Evolutionary conservation across 2,888 invertebrate species (phyloP).

Genomic region (Drosophila melanocephala): DNA sequence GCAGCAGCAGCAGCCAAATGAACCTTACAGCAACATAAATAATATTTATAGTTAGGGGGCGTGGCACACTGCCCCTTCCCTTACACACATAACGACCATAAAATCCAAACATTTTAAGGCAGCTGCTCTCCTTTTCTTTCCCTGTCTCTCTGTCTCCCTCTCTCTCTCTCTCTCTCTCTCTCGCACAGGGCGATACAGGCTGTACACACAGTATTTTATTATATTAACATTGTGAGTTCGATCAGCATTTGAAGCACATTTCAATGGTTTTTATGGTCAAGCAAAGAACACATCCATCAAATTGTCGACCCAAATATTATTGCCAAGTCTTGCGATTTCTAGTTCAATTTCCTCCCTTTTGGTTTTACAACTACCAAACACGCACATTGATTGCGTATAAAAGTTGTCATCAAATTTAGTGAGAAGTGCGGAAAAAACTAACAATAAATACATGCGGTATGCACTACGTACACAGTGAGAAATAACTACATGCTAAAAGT

Average conservation of each 20-base stretch:
- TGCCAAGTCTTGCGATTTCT: constrained; percentile 70
- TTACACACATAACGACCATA: constrained; percentile 58
- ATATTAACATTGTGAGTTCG: constrained; percentile 44
- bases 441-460: constrained; percentile 9
- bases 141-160: neutral
- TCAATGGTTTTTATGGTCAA: constrained; percentile 74
- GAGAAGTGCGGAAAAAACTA: constrained; percentile 32
- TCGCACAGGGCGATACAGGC: neutral
- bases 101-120: constrained; percentile 70
- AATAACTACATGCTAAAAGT: neutral
- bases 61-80: constrained; percentile 3
- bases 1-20: neutral
- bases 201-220: constrained; percentile 19
- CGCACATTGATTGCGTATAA: constrained; percentile 22
- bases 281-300: constrained; percentile 73
- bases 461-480: neutral
- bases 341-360: constrained; percentile 8
- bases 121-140: constrained; percentile 20
- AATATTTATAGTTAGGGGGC: constrained; percentile 57
- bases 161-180: no score
- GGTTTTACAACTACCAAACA: neutral
- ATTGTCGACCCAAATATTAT: constrained; percentile 71
- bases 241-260: constrained; percentile 73
- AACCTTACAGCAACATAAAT: constrained; percentile 37
- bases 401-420: constrained; percentile 48